Conservation (phyloP, 37 sponge, comb jelly and placozoan genomes). For the Spongilla lacustris region DNA sequence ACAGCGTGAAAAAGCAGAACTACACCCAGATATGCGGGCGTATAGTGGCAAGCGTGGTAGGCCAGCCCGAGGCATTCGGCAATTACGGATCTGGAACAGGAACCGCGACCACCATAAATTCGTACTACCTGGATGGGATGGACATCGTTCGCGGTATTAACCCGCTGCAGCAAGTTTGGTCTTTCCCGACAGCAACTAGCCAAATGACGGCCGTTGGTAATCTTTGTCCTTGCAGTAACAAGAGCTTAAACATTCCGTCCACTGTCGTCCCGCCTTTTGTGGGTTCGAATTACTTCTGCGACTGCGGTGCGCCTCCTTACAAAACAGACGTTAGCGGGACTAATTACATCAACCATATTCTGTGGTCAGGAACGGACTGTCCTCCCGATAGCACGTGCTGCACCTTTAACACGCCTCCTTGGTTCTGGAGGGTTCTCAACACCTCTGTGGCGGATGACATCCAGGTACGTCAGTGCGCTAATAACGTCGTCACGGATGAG, state of each 20-base stretch:
- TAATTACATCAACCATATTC: neutral
- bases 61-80: neutral
- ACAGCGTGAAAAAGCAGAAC: neutral
- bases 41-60: neutral
- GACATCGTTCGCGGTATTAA: slow-evolving; percentile 17
- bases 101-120: slow-evolving; percentile 4
- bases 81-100: too few relatives aligned
- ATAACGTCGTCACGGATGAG: slow-evolving; percentile 16
- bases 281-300: slow-evolving; percentile 41
- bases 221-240: neutral
- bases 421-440: slow-evolving; percentile 16
- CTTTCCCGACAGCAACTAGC: neutral
- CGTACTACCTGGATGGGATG: slow-evolving; percentile 31
- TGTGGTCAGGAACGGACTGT: slow-evolving; percentile 6
- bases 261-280: slow-evolving; percentile 14
- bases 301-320: slow-evolving; percentile 15
- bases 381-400: slow-evolving; percentile 7
- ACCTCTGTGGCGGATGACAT: slow-evolving; percentile 14
- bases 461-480: slow-evolving; percentile 29
- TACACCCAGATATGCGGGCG: slow-evolving; percentile 41
- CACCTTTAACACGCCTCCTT: neutral
- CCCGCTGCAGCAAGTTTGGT: slow-evolving; percentile 42
- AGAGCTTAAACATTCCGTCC: neutral
- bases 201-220: neutral
- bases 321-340: neutral